These are phyloP conservation scores for Fopius arisanus DNA, from an alignment of 1,140 invertebrate genomes.

Conservation along the genomic window DNA sequence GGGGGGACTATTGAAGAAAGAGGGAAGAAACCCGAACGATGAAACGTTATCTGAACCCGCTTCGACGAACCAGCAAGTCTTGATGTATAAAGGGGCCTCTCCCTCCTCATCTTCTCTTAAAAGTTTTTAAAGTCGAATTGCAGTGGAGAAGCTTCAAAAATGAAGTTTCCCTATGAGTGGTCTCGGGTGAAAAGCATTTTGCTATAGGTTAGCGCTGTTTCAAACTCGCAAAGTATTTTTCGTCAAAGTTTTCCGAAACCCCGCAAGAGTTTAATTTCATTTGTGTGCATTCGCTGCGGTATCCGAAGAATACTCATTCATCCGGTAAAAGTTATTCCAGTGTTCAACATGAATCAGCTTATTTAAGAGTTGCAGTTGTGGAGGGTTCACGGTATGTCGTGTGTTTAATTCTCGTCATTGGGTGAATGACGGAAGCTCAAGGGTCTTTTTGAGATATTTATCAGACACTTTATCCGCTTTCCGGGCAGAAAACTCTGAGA, in stretches of 20 bases:
- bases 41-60: constrained; percentile 31
- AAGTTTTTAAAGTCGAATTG: constrained; percentile 8
- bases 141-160: constrained; percentile 8
- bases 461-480: constrained; percentile 30
- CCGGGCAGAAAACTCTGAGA: background rate
- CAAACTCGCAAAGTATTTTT: background rate
- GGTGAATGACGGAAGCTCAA: constrained; percentile 10
- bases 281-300: background rate
- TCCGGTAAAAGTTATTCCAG: background rate
- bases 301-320: background rate
- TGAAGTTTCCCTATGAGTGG: background rate
- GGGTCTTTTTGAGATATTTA: constrained; percentile 23
- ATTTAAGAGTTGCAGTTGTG: background rate
- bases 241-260: background rate
- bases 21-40: constrained; percentile 21
- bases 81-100: constrained; percentile 9
- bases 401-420: background rate
- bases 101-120: background rate
- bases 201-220: background rate
- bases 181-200: background rate
- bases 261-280: background rate
- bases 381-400: background rate
- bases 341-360: background rate
- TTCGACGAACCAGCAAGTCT: constrained; percentile 14
- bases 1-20: background rate